Base-by-base conservation (phyloP, 2,888 invertebrate genomes). In the Bruchidius siliquastri region DNA sequence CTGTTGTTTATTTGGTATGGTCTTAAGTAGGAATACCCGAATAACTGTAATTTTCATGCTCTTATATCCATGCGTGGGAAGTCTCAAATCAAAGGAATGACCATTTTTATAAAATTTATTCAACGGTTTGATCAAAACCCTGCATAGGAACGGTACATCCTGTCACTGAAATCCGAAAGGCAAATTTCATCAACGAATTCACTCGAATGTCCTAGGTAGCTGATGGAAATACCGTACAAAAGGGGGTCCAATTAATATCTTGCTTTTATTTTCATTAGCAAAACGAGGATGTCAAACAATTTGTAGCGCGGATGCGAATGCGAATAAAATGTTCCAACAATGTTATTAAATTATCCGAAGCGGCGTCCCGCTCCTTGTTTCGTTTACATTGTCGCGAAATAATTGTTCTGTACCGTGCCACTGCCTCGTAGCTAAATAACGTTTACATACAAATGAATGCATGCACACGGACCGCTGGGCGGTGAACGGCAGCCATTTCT, bases 341-440 rank as follows among this genome's bases (percentile, higher is more conserved):
- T 73, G 70, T 71, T 70, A 73, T 72, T 72, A 76, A 75, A 75
- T 74, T 76, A 80, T 72, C 72, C 69, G 32, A 49, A 72, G 69
- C 49, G 30, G 49, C 72, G 75, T 70, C 26, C 49, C 49, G 49
- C 72, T 71, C 73, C 75, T 72, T 73, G 75, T 75, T 75, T 72
- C 72, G 73, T 75, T 75, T 73, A 73, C 75, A 75, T 75, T 75
- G 75, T 75, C 75, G 71, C 21, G 72, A 71, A 75, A 75, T 73
- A 75, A 75, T 73, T 66, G 72, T 69, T 21, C 69, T 49, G 49
- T 49, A 3, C 6, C 49, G 3, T 49, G 49, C 49, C 13, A 13
- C 49, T 49, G 49, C 49, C 49, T 8, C 49, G 49, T 13, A 3
- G 49, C 49, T 49, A 49, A 49, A 49, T 49, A 49, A 49, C 49